Conservation (phyloP, 2,113 vertebrate species). For the Campylomormyrus numenius region DNA sequence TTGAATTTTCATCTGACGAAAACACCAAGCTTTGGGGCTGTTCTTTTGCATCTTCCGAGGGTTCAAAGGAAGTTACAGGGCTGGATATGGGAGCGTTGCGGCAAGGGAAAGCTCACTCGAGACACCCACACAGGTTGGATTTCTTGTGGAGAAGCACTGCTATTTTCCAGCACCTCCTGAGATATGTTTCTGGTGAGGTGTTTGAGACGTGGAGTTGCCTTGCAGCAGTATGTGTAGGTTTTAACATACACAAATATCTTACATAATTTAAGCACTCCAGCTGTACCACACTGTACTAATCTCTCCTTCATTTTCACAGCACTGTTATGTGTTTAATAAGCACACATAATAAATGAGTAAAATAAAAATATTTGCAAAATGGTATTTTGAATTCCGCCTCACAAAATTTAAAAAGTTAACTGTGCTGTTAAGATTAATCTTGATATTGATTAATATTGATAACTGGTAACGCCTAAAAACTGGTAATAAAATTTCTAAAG, state of each 20-base stretch:
- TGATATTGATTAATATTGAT: background rate
- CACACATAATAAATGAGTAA: background rate
- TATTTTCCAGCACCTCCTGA: background rate
- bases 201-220: background rate
- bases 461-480: background rate
- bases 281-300: background rate
- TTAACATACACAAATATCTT: conserved; percentile 8
- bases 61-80: conserved; percentile 3
- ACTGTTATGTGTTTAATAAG: background rate
- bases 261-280: conserved; percentile 4
- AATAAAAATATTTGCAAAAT: background rate
- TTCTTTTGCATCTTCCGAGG: background rate
- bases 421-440: background rate
- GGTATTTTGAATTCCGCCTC: background rate
- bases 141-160: background rate
- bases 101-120: background rate
- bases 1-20: conserved; percentile 6
- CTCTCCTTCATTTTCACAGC: background rate
- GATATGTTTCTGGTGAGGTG: background rate
- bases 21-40: conserved; percentile 11
- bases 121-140: conserved; percentile 6
- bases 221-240: conserved; percentile 14
- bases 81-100: background rate
- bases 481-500: background rate
- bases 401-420: background rate